These are phyloP conservation scores for Hydrochoerus hydrochaeris DNA, from an alignment of 2,113 vertebrate genomes.

Conservation along the genomic window DNA sequence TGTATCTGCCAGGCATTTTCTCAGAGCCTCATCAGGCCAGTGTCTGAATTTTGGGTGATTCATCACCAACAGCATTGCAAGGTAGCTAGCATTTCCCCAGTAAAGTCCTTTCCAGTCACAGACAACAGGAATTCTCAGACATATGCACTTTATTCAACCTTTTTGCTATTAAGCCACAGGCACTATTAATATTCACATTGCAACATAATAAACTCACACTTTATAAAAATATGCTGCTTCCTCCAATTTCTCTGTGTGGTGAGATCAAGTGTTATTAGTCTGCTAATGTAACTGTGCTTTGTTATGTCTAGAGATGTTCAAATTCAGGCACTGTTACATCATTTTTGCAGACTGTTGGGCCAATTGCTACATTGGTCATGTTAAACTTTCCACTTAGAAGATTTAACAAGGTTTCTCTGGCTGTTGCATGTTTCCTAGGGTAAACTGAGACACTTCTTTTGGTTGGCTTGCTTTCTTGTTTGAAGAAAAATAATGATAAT, in stretches of 20 bases:
- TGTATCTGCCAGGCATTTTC: background rate
- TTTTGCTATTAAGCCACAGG: constrained; percentile 34
- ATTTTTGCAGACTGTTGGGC: background rate
- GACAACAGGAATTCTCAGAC: constrained; percentile 34
- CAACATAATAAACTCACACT: background rate
- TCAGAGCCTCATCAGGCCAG: background rate
- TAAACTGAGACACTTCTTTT: background rate
- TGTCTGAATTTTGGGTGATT: constrained; percentile 34
- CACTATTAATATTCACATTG: background rate
- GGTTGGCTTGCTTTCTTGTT: background rate
- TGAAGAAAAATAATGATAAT: background rate
- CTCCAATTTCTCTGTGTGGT: background rate
- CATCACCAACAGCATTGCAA: background rate
- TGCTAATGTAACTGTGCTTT: background rate
- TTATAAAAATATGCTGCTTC: background rate
- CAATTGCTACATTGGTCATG: background rate
- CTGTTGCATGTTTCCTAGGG: background rate
- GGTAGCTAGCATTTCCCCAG: background rate
- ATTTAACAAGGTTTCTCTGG: constrained; percentile 46
- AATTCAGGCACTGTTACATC: background rate
- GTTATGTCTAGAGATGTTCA: constrained; percentile 37
- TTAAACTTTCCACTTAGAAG: background rate
- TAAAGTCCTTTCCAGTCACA: background rate
- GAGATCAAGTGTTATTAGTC: background rate
- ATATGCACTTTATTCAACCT: background rate